Evolutionary conservation across 2,888 invertebrate genomes (phyloP), one percentile per base, ranked within the genome.

Genomic region (Oeneis ivallda): DNA sequence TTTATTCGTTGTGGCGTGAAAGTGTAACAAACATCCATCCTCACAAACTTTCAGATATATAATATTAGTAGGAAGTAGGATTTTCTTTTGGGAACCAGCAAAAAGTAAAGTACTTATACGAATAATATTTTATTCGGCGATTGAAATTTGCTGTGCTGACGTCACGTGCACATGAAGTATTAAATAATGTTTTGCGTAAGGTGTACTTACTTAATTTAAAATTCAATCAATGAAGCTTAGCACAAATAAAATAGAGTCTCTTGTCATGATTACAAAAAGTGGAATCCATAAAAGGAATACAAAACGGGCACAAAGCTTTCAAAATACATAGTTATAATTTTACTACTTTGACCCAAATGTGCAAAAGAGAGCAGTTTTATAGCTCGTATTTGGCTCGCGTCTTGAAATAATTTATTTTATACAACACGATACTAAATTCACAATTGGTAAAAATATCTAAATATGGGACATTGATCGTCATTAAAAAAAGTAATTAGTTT

Each of bases 381-480:
- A 52, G 50, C 13, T 26, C n/a, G 50, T n/a, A 32, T 32, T 52
- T 52, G 50, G 26, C 50, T 52, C 32, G 13, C n/a, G 32, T 52
- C 32, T 52, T 32, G 17, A 52, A 52, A 52, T 32, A 32, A 52
- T 52, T 52, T n/a, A 57, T 57, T 43, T 57, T 26, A 17, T 26
- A 13, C 13, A 15, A 15, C 17, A 43, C 11, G 13, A 13, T 13
- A 13, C 13, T 41, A 41, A 10, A 41, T 41, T 41, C n/a, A n/a
- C 43, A 8, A 47, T 47, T 2, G 17, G 41, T 15, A 47, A 47
- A 17, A 9, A 8, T 47, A 17, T 15, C 15, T 3, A 47, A 47
- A 47, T 17, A 15, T 15, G 15, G 45, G 15, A 7, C 15, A 15
- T 45, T 8, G 11, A 41, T 41, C 10, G 10, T n/a, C n/a, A n/a